Evolutionary conservation across 2,888 invertebrate genomes (phyloP).

Genomic region (Fragum sueziense): DNA sequence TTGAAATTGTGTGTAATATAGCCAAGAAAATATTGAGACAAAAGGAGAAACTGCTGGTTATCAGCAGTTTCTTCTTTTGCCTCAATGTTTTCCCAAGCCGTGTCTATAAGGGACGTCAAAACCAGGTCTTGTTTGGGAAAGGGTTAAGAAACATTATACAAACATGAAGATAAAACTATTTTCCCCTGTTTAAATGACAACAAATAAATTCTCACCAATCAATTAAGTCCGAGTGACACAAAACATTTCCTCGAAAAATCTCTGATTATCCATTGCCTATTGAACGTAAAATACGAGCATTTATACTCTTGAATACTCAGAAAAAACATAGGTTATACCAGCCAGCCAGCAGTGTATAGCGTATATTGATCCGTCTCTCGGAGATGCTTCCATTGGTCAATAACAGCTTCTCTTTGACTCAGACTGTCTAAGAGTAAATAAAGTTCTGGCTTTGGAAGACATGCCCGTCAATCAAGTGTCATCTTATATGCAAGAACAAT

Average conservation of each 20-base stretch:
- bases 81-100: too few relatives aligned
- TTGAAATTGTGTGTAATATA: too few relatives aligned
- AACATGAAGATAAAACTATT: background rate
- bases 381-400: constrained; percentile 55
- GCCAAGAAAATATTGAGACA: too few relatives aligned
- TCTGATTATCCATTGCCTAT: constrained; percentile 6
- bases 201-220: constrained; percentile 6
- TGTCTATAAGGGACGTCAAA: too few relatives aligned
- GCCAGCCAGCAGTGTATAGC: background rate
- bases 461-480: constrained; percentile 13
- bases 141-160: too few relatives aligned
- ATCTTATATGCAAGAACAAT: background rate
- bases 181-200: background rate
- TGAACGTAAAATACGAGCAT: constrained; percentile 1
- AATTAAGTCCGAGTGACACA: background rate
- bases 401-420: constrained; percentile 55
- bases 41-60: too few relatives aligned
- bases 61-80: too few relatives aligned
- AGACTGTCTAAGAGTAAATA: constrained; percentile 55
- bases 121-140: too few relatives aligned
- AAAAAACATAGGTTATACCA: background rate
- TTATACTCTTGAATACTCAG: too few relatives aligned
- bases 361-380: constrained; percentile 18
- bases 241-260: constrained; percentile 14
- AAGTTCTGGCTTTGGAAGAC: background rate